A percentile compares a stretch with the other conserved stretches of the same genome.
phyloP scores from a whole-genome alignment of 2,888 invertebrate genomes.

The Cryptus armator region DNA sequence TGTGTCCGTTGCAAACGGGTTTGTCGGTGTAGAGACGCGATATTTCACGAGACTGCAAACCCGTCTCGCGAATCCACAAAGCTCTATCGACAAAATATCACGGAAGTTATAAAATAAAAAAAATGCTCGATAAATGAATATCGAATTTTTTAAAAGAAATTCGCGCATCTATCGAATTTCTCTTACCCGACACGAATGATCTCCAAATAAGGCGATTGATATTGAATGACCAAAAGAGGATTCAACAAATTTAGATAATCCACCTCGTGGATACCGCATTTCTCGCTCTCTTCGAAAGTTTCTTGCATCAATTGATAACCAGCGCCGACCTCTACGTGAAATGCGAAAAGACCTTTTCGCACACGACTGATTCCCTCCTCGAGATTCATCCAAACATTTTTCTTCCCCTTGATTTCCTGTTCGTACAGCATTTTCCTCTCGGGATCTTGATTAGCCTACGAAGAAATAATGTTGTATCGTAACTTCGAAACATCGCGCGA shows the following conservation, averaged over 20 bases:
- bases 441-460: constrained; percentile 89
- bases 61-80: constrained; percentile 87
- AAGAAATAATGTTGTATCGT: constrained; percentile 42
- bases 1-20: constrained; percentile 87
- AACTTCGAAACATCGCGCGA: no score
- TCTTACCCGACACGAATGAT: constrained; percentile 82
- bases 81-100: constrained; percentile 76
- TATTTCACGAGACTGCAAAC: constrained; percentile 87
- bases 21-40: constrained; percentile 87
- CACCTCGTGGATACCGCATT: constrained; percentile 90
- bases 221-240: constrained; percentile 79
- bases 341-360: constrained; percentile 88
- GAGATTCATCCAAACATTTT: constrained; percentile 87
- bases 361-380: constrained; percentile 88
- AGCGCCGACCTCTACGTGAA: constrained; percentile 89
- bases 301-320: constrained; percentile 90
- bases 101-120: background rate
- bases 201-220: constrained; percentile 83
- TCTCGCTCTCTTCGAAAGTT: constrained; percentile 89
- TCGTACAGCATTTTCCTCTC: constrained; percentile 88
- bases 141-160: background rate
- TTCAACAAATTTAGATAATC: constrained; percentile 80
- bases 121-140: background rate
- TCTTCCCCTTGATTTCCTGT: constrained; percentile 88
- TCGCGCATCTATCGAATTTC: background rate